Percentiles rank a stretch among this genome's conserved stretches.
Evolutionary conservation across 2,113 vertebrate species (phyloP).

Genomic region (Carettochelys insculpta): DNA sequence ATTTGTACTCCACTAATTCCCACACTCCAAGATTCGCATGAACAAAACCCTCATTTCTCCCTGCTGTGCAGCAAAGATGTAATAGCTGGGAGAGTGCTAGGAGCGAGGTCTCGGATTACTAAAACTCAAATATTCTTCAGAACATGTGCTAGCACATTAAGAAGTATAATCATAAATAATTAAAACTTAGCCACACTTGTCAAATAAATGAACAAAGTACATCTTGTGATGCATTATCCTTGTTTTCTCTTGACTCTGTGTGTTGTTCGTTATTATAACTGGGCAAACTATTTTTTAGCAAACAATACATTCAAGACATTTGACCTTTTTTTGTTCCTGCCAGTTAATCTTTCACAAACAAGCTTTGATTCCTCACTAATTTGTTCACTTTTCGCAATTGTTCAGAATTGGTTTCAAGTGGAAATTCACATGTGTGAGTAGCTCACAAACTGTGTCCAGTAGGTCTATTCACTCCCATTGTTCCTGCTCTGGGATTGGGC

Average conservation of each 20-base stretch:
- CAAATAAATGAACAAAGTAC: slow-evolving; percentile 65
- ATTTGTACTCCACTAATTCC: background rate
- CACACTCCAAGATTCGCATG: background rate
- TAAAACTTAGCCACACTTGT: slow-evolving; percentile 66
- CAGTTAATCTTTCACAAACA: slow-evolving; percentile 49
- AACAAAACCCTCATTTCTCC: background rate
- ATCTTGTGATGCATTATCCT: slow-evolving; percentile 38
- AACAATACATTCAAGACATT: slow-evolving; percentile 44
- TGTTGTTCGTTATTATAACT: slow-evolving; percentile 31
- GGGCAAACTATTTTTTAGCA: slow-evolving; percentile 64
- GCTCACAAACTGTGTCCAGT: slow-evolving; percentile 49
- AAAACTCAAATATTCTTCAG: background rate
- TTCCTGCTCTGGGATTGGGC: background rate
- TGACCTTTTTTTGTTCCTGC: slow-evolving; percentile 19
- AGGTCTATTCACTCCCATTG: accelerated
- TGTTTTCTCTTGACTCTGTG: slow-evolving; percentile 11
- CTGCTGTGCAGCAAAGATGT: background rate
- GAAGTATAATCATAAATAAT: slow-evolving; percentile 62
- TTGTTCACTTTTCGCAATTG: slow-evolving; percentile 34
- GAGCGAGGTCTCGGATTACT: slow-evolving; percentile 16
- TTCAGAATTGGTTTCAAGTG: slow-evolving; percentile 18
- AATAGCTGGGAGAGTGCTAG: background rate
- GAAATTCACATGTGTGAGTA: background rate
- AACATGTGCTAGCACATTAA: slow-evolving; percentile 51
- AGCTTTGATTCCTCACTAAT: slow-evolving; percentile 52